Base-by-base conservation (phyloP, 2,113 vertebrate genomes). In the Pipa parva region DNA sequence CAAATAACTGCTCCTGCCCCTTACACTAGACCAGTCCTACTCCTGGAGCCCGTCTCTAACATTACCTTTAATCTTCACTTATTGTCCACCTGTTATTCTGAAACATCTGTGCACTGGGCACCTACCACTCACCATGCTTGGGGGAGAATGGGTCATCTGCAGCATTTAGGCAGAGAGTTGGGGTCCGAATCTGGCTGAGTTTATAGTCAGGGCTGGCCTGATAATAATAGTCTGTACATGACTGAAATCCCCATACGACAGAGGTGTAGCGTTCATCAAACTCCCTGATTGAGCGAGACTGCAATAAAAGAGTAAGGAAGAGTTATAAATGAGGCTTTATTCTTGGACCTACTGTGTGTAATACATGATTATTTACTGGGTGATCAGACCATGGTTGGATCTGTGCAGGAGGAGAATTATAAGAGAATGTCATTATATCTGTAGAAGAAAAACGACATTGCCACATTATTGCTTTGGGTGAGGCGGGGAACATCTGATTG, bases 91-190 rank as follows among this genome's bases (percentile, higher is more conserved):
- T n/a, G n/a, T n/a, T n/a, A n/a, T n/a, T n/a, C n/a, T n/a, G n/a
- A n/a, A n/a, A n/a, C n/a, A n/a, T n/a, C n/a, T n/a, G n/a, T n/a
- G n/a, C n/a, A n/a, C n/a, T n/a, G n/a, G n/a, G n/a, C n/a, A n/a
- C n/a, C n/a, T n/a, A n/a, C 33, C 1, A 36, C 83, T 85, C 71
- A 92, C 91, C 80, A 0, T 75, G 18, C 0, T 74, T 56, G 0
- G 90, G 91, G 27, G 88, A 94, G 73, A 95, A 92, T 39, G 91
- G 92, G 67, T 93, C 90, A 0, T 93, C 91, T 0, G 87, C 84
- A 0, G 90, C 91, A 6, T 90, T 93, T 65, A 93, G 88, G 77
- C 90, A 93, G 67, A 93, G 60, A 36, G 92, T 81, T 2, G 91
- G 92, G 5, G 83, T 81, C 0, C 72, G 60, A 15, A 86, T 88